Conservation (phyloP, 2,797 vertebrate genomes). For the Lepilemur ruficaudatus region DNA sequence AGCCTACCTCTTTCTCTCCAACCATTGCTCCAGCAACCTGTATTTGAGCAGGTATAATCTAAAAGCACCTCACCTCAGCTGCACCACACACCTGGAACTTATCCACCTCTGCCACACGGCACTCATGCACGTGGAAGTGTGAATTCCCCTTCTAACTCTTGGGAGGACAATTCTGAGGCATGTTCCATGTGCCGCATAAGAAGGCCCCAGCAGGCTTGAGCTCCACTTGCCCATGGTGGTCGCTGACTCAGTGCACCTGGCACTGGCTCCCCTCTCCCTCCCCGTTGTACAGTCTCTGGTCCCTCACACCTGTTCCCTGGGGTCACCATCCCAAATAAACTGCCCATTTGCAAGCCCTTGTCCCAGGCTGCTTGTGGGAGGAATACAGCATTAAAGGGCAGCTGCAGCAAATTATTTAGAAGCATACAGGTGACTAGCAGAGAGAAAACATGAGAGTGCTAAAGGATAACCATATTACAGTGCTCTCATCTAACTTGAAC, state of each 20-base stretch:
- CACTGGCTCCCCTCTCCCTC: neutral
- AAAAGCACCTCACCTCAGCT: neutral
- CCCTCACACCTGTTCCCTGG: neutral
- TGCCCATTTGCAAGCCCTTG: neutral
- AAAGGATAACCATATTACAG: neutral
- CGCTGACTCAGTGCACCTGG: neutral
- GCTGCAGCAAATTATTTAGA: neutral
- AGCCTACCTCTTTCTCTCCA: neutral
- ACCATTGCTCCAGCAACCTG: neutral
- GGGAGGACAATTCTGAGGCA: neutral
- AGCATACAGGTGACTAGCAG: neutral
- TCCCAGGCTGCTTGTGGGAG: neutral
- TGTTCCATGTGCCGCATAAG: neutral
- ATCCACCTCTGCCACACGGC: neutral
- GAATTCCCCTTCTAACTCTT: neutral
- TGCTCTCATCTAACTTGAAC: neutral
- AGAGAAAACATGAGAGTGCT: neutral
- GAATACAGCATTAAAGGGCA: accelerated
- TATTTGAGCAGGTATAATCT: neutral
- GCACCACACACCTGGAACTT: neutral
- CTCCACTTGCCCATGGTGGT: neutral
- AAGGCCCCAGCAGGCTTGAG: neutral
- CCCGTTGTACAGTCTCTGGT: neutral
- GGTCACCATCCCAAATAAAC: neutral
- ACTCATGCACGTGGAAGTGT: no score